Evolutionary conservation across 2,888 invertebrate species (phyloP), one percentile per base, ranked within the genome.

Genomic region (Laspeyria flexula): DNA sequence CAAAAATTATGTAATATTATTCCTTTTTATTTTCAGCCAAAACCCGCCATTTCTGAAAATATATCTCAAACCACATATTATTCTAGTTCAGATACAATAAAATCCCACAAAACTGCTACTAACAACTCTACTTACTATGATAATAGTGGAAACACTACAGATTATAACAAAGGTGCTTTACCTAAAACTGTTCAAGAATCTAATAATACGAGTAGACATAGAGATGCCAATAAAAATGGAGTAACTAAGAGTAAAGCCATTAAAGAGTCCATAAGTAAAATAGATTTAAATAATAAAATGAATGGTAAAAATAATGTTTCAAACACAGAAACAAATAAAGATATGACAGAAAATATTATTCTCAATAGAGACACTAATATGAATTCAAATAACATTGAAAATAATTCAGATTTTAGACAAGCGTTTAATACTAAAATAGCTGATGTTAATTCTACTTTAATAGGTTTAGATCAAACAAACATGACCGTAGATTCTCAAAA

Each of bases 401-500:
- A n/a, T 27, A 40, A 18, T 18, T 3, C 2, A 18, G 18, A 18
- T 3, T 3, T 3, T 18, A 5, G 18, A 18, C 18, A 18, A 18
- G 5, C 18, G 2, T 18, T n/a, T n/a, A n/a, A n/a, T 3, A 18
- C 2, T 18, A 18, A 18, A 18, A 18, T 5, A 3, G 5, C 18
- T 3, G 5, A 18, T 18, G 2, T 18, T 5, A 18, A 18, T 18
- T 2, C 2, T 3, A 18, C 18, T 18, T 5, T 3, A 1, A 25
- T 7, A 25, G 9, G 7, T 6, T 25, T 4, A 1, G 7, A 25
- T 25, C 5, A 25, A 25, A 1, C 25, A 25, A 7, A 54, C 34
- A 25, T 44, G 13, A 38, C 21, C 38, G 33, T 40, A 3, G 75
- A 79, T 46, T 61, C 75, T 6, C 75, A 80, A 59, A 57, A 64